Evolutionary conservation across 2,888 invertebrate genomes (phyloP).

Genomic region (Gymnocheta viridis): DNA sequence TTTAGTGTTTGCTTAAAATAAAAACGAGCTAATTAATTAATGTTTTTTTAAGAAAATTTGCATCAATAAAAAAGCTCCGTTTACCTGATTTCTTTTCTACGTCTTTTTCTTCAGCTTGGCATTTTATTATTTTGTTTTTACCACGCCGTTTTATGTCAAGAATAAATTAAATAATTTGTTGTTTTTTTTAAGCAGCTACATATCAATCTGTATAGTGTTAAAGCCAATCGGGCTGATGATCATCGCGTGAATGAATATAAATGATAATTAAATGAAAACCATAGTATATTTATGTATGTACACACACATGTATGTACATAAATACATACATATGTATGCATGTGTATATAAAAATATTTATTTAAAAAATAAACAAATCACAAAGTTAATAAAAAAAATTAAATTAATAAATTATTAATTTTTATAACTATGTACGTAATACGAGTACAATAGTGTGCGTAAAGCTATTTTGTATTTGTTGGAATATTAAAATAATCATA

Average conservation of each 20-base stretch:
- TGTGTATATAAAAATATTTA: neutral
- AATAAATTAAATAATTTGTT: conserved; percentile 46
- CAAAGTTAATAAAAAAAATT: neutral
- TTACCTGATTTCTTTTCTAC: conserved; percentile 43
- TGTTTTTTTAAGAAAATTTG: conserved; percentile 20
- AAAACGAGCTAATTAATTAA: neutral
- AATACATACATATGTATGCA: neutral
- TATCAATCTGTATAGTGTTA: conserved; percentile 43
- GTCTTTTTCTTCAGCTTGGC: conserved; percentile 25
- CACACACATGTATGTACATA: neutral
- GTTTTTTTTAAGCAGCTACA: conserved; percentile 26
- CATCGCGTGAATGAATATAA: conserved; percentile 33
- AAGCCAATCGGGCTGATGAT: conserved; percentile 44
- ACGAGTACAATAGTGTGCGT: neutral
- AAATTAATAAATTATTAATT: conserved; percentile 22
- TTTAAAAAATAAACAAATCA: neutral
- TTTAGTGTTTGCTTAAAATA: neutral
- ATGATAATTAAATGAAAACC: conserved; percentile 35
- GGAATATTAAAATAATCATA: conserved; percentile 51
- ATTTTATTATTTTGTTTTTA: conserved; percentile 27
- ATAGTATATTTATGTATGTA: conserved; percentile 20
- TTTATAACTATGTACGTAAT: neutral
- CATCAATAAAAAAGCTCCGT: conserved; percentile 37
- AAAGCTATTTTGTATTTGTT: conserved; percentile 19
- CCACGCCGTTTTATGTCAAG: conserved; percentile 11